Conservation (phyloP, 1,140 invertebrate species). For the Charaxes varanes region DNA sequence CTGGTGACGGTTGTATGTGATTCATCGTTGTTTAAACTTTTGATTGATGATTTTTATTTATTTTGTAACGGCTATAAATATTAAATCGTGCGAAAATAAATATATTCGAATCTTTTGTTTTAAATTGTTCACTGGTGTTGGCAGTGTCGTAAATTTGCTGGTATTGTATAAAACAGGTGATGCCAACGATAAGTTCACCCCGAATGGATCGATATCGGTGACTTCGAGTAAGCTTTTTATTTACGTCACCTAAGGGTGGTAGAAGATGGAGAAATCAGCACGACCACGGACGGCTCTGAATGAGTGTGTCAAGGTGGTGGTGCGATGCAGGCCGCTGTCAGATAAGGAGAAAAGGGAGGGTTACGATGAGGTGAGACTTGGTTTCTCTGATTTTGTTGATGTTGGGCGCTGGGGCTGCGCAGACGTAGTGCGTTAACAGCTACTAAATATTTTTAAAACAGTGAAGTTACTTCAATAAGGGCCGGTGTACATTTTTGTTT, state of each 20-base stretch:
- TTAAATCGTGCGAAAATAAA: constrained; percentile 30
- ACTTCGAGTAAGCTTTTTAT: constrained; percentile 49
- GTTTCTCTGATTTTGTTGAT: constrained; percentile 36
- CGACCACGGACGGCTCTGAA: constrained; percentile 73
- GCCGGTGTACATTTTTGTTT: too few relatives aligned
- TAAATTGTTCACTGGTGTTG: constrained; percentile 24
- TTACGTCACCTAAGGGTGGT: constrained; percentile 36
- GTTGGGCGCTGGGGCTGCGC: constrained; percentile 40
- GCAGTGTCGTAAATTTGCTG: constrained; percentile 19
- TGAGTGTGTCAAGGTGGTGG: constrained; percentile 91
- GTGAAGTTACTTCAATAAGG: too few relatives aligned
- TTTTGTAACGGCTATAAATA: constrained; percentile 51
- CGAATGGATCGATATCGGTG: constrained; percentile 70
- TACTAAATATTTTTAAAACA: not conserved
- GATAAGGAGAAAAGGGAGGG: constrained; percentile 85
- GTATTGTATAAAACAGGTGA: constrained; percentile 45
- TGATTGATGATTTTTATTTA: constrained; percentile 69
- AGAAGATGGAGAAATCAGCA: constrained; percentile 65
- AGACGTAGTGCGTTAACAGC: constrained; percentile 41
- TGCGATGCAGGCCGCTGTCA: constrained; percentile 92
- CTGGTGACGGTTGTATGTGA: constrained; percentile 41
- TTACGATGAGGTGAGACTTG: constrained; percentile 77
- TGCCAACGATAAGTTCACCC: constrained; percentile 49
- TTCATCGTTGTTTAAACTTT: constrained; percentile 35
- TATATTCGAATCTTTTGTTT: constrained; percentile 17